phyloP scores from a whole-genome alignment of 2,888 invertebrate genomes.

The Labia minor region DNA sequence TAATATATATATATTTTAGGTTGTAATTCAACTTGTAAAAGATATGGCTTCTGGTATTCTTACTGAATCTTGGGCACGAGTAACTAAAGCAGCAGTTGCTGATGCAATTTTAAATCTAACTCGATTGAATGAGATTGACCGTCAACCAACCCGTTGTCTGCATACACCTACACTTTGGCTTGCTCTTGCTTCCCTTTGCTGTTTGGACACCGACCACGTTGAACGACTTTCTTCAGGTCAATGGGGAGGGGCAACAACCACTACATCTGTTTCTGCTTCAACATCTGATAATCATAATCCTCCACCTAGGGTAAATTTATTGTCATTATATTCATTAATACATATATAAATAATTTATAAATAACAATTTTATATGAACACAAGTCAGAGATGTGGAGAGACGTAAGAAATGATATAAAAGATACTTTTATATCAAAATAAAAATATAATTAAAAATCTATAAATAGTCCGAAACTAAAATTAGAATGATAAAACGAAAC shows the following conservation, averaged over 20 bases:
- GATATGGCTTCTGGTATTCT: slow-evolving; percentile 87
- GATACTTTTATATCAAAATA: too few relatives aligned
- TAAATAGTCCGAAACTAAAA: too few relatives aligned
- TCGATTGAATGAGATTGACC: slow-evolving; percentile 61
- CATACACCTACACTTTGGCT: slow-evolving; percentile 81
- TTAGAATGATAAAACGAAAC: too few relatives aligned
- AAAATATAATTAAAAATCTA: too few relatives aligned
- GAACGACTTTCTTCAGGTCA: slow-evolving; percentile 68
- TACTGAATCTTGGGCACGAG: slow-evolving; percentile 72
- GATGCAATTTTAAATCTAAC: slow-evolving; percentile 76
- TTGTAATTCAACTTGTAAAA: slow-evolving; percentile 73
- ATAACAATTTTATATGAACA: too few relatives aligned
- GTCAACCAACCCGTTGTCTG: slow-evolving; percentile 66
- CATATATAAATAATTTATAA: background rate
- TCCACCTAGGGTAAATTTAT: slow-evolving; percentile 32
- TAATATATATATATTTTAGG: background rate
- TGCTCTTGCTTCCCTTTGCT: slow-evolving; percentile 83
- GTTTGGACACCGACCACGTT: slow-evolving; percentile 82
- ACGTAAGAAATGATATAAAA: too few relatives aligned
- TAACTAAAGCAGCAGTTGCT: slow-evolving; percentile 79
- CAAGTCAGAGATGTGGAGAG: too few relatives aligned
- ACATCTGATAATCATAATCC: slow-evolving; percentile 33
- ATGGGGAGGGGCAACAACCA: slow-evolving; percentile 53
- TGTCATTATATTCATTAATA: too few relatives aligned
- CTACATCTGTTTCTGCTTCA: slow-evolving; percentile 35